These are phyloP conservation scores for Scomber colias DNA, from an alignment of 2,113 vertebrate genomes.

Conservation along the genomic window DNA sequence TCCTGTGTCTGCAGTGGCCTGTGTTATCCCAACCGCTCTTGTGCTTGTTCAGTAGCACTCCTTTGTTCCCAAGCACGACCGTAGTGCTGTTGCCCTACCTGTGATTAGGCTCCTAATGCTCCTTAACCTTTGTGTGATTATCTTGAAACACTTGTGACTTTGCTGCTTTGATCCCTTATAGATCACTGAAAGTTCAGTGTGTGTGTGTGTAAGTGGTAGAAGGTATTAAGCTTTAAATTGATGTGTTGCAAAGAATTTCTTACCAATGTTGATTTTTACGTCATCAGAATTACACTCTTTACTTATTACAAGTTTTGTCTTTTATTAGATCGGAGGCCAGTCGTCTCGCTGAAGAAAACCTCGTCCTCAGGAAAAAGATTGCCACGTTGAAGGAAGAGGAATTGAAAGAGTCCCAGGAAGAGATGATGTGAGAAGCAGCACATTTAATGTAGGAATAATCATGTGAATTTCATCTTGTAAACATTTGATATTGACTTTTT, in stretches of 20 bases:
- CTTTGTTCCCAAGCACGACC: background rate
- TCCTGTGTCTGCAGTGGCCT: constrained; percentile 35
- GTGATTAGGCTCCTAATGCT: background rate
- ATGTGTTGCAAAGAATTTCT: background rate
- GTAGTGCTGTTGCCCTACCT: background rate
- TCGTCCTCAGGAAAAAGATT: constrained; percentile 85
- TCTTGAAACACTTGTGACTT: background rate
- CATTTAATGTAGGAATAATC: background rate
- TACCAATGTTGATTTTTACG: no score
- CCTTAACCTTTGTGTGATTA: constrained; percentile 16
- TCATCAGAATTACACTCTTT: background rate
- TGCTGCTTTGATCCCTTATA: constrained; percentile 31
- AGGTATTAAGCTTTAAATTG: background rate
- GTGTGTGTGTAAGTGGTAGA: constrained; percentile 9
- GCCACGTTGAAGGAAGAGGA: constrained; percentile 88
- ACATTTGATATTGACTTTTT: background rate
- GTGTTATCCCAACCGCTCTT: constrained; percentile 26
- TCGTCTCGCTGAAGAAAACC: constrained; percentile 89
- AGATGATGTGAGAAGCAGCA: constrained; percentile 85
- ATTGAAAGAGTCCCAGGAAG: constrained; percentile 85
- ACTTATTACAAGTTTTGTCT: background rate
- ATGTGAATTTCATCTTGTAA: background rate
- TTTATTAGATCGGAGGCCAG: constrained; percentile 86
- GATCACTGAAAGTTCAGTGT: constrained; percentile 21
- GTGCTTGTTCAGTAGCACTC: constrained; percentile 45